Base-by-base conservation (phyloP, 2,113 vertebrate species). In the Gambusia affinis region DNA sequence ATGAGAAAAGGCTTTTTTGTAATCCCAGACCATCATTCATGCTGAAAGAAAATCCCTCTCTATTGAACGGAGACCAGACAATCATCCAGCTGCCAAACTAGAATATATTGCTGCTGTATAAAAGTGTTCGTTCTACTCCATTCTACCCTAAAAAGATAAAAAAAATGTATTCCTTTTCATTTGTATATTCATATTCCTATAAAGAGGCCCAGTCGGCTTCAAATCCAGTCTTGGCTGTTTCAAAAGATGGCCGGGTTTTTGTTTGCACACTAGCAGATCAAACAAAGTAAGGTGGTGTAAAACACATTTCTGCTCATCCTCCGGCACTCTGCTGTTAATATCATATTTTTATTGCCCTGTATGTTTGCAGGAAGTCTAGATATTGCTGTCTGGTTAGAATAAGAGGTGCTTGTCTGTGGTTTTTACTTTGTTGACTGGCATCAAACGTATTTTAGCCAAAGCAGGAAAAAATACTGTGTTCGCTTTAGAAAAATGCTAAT, bases 21-120 rank as follows among this genome's bases (percentile, higher is more conserved):
- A 4, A 62, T 8, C 76, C 63, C 81, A 86, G 85, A 85, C 78
- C 74, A 79, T 30, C 33, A n/a, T 31, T 75, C 22, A 67, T 70
- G 42, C 54, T n/a, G 2, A 12, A 29, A 30, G 19, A 72, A 42
- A 67, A 39, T 42, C 28, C 5, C 12, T 61, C 62, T 39, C n/a
- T 47, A n/a, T 33, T 22, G 47, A 54, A 54, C 47, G 5, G 47
- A 22, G 22, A 54, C 47, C 47, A 51, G 44, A 64, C 31, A 65
- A 67, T 66, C 67, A 39, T 31, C 30, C 62, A 22, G 15, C 62
- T 33, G 30, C 27, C 31, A 63, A 33, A 31, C 47, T 54, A 19
- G 47, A 54, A 54, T 5, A 54, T 22, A 19, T 22, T 54, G 47
- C 19, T 19, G 19, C 44, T 17, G 4, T 4, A 17, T 51, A 51